Conservation (phyloP, 2,888 invertebrate genomes). For the Acrobeloides nanus region DNA sequence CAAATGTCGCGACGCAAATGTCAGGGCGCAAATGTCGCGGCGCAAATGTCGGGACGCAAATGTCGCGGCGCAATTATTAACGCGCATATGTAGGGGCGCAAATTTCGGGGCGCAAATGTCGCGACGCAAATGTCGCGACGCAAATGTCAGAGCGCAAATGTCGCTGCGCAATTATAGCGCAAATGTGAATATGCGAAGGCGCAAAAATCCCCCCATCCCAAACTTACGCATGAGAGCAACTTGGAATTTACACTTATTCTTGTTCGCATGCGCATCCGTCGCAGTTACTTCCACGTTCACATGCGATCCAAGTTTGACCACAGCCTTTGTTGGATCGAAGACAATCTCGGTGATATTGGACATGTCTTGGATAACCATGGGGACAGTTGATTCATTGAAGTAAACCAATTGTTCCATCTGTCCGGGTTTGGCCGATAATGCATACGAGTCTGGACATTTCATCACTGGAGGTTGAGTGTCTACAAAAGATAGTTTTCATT, state of each 20-base stretch:
- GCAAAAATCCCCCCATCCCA: no score
- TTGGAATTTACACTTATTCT: conserved; percentile 52
- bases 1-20: no score
- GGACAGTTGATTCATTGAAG: conserved; percentile 47
- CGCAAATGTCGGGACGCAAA: no score
- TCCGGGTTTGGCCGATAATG: conserved; percentile 33
- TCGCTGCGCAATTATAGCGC: no score
- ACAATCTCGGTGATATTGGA: conserved; percentile 48
- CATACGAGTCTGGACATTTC: conserved; percentile 53
- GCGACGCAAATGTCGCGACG: no score
- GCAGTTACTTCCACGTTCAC: conserved; percentile 44
- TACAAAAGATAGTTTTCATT: conserved; percentile 8
- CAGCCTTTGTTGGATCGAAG: conserved; percentile 41
- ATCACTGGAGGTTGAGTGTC: conserved; percentile 52
- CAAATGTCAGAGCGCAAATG: no score
- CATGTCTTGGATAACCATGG: conserved; percentile 48
- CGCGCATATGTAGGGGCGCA: no score
- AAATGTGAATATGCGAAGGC: no score
- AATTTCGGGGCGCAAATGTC: no score
- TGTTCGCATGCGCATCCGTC: conserved; percentile 47
- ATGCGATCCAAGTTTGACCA: conserved; percentile 30
- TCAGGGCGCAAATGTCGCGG: no score
- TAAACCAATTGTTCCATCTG: conserved; percentile 27
- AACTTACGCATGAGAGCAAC: conserved; percentile 43
- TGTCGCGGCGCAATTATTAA: no score